Evolutionary conservation across 2,113 vertebrate species (phyloP).

Genomic region (Pogonocichla stellata): DNA sequence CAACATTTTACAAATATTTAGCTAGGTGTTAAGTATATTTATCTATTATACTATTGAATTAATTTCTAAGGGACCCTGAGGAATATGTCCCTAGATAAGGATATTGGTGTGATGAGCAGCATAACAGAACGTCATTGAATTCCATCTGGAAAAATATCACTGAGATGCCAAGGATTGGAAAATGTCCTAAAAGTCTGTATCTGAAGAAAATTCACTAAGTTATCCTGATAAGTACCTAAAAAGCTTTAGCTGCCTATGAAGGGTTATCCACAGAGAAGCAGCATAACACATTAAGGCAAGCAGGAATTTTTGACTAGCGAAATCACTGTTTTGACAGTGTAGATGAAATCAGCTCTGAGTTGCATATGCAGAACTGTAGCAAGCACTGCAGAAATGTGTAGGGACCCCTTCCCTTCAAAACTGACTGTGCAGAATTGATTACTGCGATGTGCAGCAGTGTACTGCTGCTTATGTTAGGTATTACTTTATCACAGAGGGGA

Average conservation of each 20-base stretch:
- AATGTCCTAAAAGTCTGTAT: neutral
- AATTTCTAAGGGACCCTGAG: neutral
- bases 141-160: neutral
- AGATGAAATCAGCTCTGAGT: neutral
- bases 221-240: neutral
- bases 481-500: neutral
- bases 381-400: neutral
- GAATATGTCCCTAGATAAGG: neutral
- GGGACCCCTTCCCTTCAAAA: neutral
- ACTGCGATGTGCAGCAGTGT: neutral
- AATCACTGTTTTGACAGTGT: neutral
- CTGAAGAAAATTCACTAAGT: neutral
- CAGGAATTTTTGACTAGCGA: neutral
- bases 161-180: neutral
- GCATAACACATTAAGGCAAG: neutral
- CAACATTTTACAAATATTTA: neutral
- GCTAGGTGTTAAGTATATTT: neutral
- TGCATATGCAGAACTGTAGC: neutral
- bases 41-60: neutral
- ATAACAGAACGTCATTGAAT: neutral
- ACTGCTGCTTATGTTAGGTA: neutral
- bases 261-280: neutral
- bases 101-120: neutral
- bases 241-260: neutral
- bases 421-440: neutral